Conservation (phyloP, 2,888 invertebrate genomes). For the Sinotaia quadrata region DNA sequence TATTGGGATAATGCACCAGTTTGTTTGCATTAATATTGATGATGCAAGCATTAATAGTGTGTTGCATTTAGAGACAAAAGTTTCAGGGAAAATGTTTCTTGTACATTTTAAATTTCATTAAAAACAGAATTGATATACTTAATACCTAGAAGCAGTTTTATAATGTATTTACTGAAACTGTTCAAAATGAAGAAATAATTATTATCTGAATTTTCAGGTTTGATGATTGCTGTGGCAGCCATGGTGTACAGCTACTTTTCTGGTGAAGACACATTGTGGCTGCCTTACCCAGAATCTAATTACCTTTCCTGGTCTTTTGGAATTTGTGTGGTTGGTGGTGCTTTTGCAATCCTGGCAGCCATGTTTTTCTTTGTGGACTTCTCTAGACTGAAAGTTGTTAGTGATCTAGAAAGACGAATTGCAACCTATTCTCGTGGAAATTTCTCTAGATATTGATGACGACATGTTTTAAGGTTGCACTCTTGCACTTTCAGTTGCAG, state of each 20-base stretch:
- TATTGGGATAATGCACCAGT: too few species aligned
- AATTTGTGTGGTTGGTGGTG: constrained; percentile 18
- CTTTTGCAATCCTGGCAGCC: constrained; percentile 2
- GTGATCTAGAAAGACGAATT: constrained; percentile 2
- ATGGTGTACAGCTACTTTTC: constrained; percentile 31
- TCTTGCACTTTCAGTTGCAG: too few species aligned
- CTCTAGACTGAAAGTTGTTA: constrained; percentile 8
- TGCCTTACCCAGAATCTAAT: constrained; percentile 34
- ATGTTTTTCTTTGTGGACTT: constrained; percentile 20
- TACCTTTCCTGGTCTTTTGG: constrained; percentile 34
- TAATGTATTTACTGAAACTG: too few species aligned
- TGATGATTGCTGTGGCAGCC: constrained; percentile 24
- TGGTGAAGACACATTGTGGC: constrained; percentile 28
- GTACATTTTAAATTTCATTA: too few species aligned
- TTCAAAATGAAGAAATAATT: too few species aligned
- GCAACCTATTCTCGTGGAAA: constrained; percentile 13
- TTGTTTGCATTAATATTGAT: too few species aligned
- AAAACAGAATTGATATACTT: too few species aligned
- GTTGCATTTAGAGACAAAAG: too few species aligned
- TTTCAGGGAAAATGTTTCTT: too few species aligned
- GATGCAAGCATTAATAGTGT: too few species aligned
- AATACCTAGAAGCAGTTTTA: too few species aligned
- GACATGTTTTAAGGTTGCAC: constrained; percentile 7
- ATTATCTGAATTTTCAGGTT: constrained; percentile 31
- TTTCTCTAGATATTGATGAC: too few species aligned